A percentile compares a stretch with the other conserved stretches of the same genome.
Evolutionary conservation across 2,113 vertebrate genomes (phyloP).

Genomic region (Hepsetus odoe): DNA sequence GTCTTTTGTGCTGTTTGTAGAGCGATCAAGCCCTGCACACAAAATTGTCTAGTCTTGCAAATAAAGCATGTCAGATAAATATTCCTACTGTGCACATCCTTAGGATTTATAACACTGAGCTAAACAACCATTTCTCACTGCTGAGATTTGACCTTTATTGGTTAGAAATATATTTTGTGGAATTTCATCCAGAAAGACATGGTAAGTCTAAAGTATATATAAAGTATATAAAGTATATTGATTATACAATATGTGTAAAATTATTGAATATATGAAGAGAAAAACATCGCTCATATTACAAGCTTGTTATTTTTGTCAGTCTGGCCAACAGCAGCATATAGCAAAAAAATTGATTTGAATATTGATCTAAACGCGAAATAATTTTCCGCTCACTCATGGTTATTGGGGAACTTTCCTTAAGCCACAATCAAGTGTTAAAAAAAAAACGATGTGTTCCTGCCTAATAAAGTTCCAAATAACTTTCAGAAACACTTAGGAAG

Average conservation of each 20-base stretch:
- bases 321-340: background rate
- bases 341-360: background rate
- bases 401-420: background rate
- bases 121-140: constrained; percentile 44
- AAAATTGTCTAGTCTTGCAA: constrained; percentile 28
- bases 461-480: background rate
- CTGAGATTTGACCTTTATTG: constrained; percentile 19
- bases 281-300: background rate
- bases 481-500: background rate
- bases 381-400: background rate
- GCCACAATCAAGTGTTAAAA: background rate
- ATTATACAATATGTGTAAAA: background rate
- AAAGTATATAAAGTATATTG: too few species aligned
- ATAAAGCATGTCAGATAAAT: constrained; percentile 43
- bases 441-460: background rate
- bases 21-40: background rate
- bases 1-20: constrained; percentile 17
- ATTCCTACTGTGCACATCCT: constrained; percentile 35
- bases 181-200: background rate
- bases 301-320: background rate
- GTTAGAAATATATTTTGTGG: constrained; percentile 21
- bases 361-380: background rate
- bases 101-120: constrained; percentile 42
- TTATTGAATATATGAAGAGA: background rate
- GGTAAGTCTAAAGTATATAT: too few species aligned